A percentile compares a stretch with the other conserved stretches of the same genome.
Evolutionary conservation across 2,797 vertebrate genomes (phyloP).

Genomic region (Malacoctenus gilli): DNA sequence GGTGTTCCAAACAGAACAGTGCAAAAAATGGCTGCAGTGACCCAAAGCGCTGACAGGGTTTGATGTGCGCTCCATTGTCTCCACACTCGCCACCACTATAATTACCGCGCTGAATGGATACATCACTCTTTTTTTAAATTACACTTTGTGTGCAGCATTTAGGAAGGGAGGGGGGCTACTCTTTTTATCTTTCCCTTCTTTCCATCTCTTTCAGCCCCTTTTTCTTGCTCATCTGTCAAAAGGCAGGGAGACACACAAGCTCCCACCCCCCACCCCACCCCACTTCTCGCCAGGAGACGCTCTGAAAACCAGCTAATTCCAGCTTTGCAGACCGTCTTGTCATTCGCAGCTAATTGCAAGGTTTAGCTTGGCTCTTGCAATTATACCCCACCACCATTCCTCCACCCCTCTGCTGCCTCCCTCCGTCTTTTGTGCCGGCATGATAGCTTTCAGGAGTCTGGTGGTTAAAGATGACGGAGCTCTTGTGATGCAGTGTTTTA

Average conservation of each 20-base stretch:
- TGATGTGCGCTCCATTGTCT: conserved; percentile 46
- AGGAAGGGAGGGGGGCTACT: conserved; percentile 54
- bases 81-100: conserved; percentile 53
- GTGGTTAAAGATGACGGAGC: conserved; percentile 57
- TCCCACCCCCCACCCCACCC: conserved; percentile 26
- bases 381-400: conserved; percentile 50
- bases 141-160: conserved; percentile 78
- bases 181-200: conserved; percentile 35
- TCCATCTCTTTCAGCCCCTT: conserved; percentile 48
- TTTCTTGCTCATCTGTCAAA: conserved; percentile 44
- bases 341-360: conserved; percentile 74
- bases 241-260: conserved; percentile 53
- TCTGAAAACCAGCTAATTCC: conserved; percentile 67
- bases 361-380: conserved; percentile 70
- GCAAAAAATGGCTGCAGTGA: neutral
- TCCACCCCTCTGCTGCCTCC: conserved; percentile 1
- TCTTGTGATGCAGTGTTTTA: conserved; percentile 54
- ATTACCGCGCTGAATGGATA: conserved; percentile 73
- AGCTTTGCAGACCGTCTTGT: conserved; percentile 67
- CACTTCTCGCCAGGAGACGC: conserved; percentile 34
- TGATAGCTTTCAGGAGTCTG: conserved; percentile 69
- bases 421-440: conserved; percentile 55
- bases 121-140: conserved; percentile 83
- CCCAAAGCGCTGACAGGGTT: conserved; percentile 23
- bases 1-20: conserved; percentile 4